Evolutionary conservation across 2,888 invertebrate species (phyloP), one percentile per base, ranked within the genome.

Genomic region (Drosophila tripunctata): DNA sequence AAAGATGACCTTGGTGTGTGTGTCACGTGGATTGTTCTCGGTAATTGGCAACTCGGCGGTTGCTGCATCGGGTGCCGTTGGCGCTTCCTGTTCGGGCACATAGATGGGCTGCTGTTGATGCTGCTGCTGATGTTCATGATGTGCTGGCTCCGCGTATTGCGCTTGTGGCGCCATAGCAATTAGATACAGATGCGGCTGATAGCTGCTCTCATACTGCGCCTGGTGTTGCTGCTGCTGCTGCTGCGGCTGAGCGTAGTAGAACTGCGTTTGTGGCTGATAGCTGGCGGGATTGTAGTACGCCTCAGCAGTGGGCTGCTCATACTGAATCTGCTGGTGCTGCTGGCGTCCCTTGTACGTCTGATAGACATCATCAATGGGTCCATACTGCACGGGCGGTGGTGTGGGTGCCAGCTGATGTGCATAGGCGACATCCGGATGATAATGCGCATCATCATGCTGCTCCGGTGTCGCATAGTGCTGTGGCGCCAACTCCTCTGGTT

Each of bases 1-100:
- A 63, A 91, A 91, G 44, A 89, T 73, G 7, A 91, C 90, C 56
- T 90, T 90, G 3, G 91, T 92, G 66, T 92, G 91, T 0, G 90
- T 90, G 45, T 79, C 52, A 2, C 90, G 85, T 0, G 91, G 91
- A 81, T 88, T 91, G 63, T 92, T 92, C 69, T 92, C 91, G 2
- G 81, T 86, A 1, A 88, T 81, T 27, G 86, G 84, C 10, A 87
- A 56, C 2, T 74, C 63, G 4, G 50, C 38, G 7, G 55, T 17
- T n/a, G 38, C 54, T 6, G 66, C 77, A 21, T 63, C 78, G 38
- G 45, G 62, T 15, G 17, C 73, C 4, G 70, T 27, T 0, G 79
- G 67, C 4, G 75, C 31, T 22, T 86, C 87, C 6, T 78, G 60
- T 2, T 80, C 79, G 0, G 87, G 84, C n/a, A 86, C 84, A 72